Conservation (phyloP, 2,888 invertebrate genomes). For the Hypolimnas misippus region DNA sequence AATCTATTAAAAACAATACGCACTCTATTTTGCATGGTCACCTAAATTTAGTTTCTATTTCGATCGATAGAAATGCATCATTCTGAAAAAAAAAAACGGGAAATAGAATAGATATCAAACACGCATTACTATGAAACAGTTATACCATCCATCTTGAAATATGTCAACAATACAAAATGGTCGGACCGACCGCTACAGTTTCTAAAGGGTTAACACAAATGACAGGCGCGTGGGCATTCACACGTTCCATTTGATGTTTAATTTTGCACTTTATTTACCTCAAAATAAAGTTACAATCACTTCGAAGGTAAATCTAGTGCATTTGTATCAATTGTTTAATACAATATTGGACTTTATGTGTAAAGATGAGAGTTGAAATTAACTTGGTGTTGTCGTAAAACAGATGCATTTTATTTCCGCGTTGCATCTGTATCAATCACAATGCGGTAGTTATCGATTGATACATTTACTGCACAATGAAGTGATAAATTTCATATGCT, state of each 20-base stretch:
- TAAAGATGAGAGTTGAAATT: not conserved
- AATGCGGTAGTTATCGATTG: slow-evolving; percentile 19
- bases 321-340: too few relatives aligned
- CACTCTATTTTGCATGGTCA: not conserved
- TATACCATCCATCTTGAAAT: slow-evolving; percentile 46
- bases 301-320: not conserved
- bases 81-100: slow-evolving; percentile 35
- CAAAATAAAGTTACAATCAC: not conserved
- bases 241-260: not conserved
- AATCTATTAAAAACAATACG: too few relatives aligned
- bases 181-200: slow-evolving; percentile 27
- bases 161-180: slow-evolving; percentile 47
- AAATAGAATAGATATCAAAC: slow-evolving; percentile 46
- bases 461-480: slow-evolving; percentile 3
- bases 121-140: slow-evolving; percentile 40
- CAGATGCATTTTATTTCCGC: slow-evolving; percentile 36
- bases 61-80: slow-evolving; percentile 12
- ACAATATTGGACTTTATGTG: not conserved
- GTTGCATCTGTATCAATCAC: slow-evolving; percentile 31
- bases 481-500: not conserved
- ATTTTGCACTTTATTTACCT: not conserved
- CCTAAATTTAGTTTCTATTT: slow-evolving; percentile 16
- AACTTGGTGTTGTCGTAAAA: not conserved
- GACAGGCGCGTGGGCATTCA: slow-evolving; percentile 30
- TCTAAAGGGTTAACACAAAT: slow-evolving; percentile 43